Percentiles rank a stretch among this genome's conserved stretches.
phyloP scores from a whole-genome alignment of 2,113 vertebrate genomes.

The Beaufortia kweichowensis region DNA sequence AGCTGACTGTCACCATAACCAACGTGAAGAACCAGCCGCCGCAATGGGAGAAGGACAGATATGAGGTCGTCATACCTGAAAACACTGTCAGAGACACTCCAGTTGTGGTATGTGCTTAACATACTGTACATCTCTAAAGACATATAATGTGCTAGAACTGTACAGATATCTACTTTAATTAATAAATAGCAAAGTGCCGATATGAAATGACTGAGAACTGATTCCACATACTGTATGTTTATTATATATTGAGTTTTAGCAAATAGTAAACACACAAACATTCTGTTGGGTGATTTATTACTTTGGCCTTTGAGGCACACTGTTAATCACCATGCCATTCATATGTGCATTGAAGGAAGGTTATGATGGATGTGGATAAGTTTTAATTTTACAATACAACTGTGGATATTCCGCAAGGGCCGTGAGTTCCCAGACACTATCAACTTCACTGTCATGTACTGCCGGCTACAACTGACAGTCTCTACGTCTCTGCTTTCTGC shows the following conservation, averaged over 20 bases:
- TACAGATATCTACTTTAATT: not conserved
- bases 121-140: not conserved
- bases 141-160: not conserved
- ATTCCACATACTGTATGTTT: not conserved
- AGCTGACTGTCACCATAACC: slow-evolving; percentile 80
- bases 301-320: slow-evolving; percentile 18
- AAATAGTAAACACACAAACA: not conserved
- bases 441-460: slow-evolving; percentile 34
- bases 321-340: slow-evolving; percentile 8
- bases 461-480: slow-evolving; percentile 37
- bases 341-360: slow-evolving; percentile 17
- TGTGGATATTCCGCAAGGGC: slow-evolving; percentile 10
- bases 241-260: not conserved
- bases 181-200: not conserved
- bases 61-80: slow-evolving; percentile 81
- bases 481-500: slow-evolving; percentile 24
- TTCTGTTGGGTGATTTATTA: slow-evolving; percentile 25
- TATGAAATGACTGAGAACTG: not conserved
- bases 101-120: slow-evolving; percentile 68
- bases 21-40: slow-evolving; percentile 86
- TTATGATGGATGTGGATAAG: slow-evolving; percentile 17
- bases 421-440: slow-evolving; percentile 35
- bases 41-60: slow-evolving; percentile 82
- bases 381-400: slow-evolving; percentile 26
- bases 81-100: slow-evolving; percentile 78